Base-by-base conservation (phyloP, 2,888 invertebrate species). In the Drosophila anomalata region DNA sequence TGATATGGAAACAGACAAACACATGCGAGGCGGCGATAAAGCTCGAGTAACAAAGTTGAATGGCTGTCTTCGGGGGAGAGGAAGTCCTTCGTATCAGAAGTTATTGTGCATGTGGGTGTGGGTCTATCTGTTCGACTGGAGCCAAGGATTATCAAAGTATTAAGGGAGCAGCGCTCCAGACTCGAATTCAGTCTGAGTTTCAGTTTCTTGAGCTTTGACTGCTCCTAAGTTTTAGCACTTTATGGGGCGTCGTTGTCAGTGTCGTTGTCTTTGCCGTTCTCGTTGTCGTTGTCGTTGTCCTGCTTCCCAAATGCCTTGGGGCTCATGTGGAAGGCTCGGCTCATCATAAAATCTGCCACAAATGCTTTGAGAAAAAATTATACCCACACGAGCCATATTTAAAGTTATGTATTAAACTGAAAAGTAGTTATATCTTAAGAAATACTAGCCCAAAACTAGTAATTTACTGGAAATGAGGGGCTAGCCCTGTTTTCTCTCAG, bases 11-110 rank as follows among this genome's bases (percentile, higher is more conserved):
- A 63, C 22, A 73, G 24, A 57, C 20, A 53, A 42, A 52, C 41
- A 73, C 65, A 69, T 46, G 61, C 60, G 60, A 62, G 73, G 46
- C 67, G 72, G 79, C 71, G 83, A 81, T 84, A 81, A 78, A 67
- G 87, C 85, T 81, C 85, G 67, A 86, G 77, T 87, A 84, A 87
- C 81, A 81, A 77, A 82, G 89, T 87, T 86, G 76, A 75, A 73
- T 80, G 81, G 41, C 75, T 69, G 72, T 68, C 69, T 71, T 61
- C 33, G 56, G 53, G 63, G 60, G 53, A 11, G 9, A 20, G 36
- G 53, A 22, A n/a, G 41, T 62, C 53, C 65, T 80, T 53, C 73
- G 65, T 75, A 88, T 88, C 85, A 80, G 66, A 88, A 87, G 85
- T 82, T 82, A 82, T 87, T 73, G 80, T 79, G 79, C 17, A 42